Evolutionary conservation across 64 coral and sea anemone genomes (phyloP).

Genomic region (Cladopsammia gracilis): DNA sequence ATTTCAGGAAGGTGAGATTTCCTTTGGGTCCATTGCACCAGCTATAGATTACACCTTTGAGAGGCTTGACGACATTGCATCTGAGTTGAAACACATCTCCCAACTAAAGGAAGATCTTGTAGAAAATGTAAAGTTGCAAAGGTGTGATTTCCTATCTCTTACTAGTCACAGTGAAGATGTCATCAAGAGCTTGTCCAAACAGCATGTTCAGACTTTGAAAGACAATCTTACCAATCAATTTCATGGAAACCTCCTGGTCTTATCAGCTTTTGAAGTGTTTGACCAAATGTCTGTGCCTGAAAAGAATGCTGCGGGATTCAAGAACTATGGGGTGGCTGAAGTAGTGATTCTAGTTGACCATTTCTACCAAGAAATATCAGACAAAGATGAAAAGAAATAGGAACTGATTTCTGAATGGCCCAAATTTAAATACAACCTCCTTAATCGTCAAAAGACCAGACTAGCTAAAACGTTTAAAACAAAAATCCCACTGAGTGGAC

Average conservation of each 20-base stretch:
- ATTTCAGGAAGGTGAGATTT: slow-evolving; percentile 55
- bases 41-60: slow-evolving; percentile 56
- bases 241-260: slow-evolving; percentile 62
- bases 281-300: slow-evolving; percentile 11
- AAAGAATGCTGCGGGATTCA: slow-evolving; percentile 19
- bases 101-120: slow-evolving; percentile 37
- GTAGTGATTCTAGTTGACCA: slow-evolving; percentile 45
- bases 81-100: slow-evolving; percentile 1
- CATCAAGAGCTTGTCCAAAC: slow-evolving; percentile 3
- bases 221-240: slow-evolving; percentile 64
- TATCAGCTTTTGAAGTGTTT: slow-evolving; percentile 62
- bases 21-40: slow-evolving; percentile 59
- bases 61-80: slow-evolving; percentile 12
- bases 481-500: slow-evolving; percentile 62
- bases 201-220: slow-evolving; percentile 57
- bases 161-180: background rate
- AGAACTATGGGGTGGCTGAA: slow-evolving; percentile 31
- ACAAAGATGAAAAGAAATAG: slow-evolving; percentile 60
- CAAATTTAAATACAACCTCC: slow-evolving; percentile 78
- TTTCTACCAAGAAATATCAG: slow-evolving; percentile 65
- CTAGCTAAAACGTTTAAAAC: background rate
- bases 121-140: slow-evolving; percentile 30
- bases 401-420: slow-evolving; percentile 61
- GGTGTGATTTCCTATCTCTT: background rate
- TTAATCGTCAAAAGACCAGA: slow-evolving; percentile 25